These are phyloP conservation scores for Pachycephus smyrnensis DNA, from an alignment of 2,888 invertebrate genomes.

Conservation along the genomic window DNA sequence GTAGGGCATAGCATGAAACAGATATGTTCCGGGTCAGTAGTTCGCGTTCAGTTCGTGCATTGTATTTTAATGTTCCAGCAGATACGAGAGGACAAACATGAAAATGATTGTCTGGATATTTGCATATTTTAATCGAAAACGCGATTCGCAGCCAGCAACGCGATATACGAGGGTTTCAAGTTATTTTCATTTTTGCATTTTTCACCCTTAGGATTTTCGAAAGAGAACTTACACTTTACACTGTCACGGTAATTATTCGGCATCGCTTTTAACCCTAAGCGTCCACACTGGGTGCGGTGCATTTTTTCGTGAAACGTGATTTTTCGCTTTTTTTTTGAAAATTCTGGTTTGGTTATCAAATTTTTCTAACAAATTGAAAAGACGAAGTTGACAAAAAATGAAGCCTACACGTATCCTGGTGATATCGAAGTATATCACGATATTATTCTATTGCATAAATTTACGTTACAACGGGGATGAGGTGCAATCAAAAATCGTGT, in stretches of 20 bases:
- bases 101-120: slow-evolving; percentile 21
- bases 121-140: slow-evolving; percentile 25
- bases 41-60: slow-evolving; percentile 29
- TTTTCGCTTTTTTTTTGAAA: too few species aligned
- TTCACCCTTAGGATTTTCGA: not conserved
- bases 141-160: not conserved
- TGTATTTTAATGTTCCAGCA: slow-evolving; percentile 18
- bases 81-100: slow-evolving; percentile 25
- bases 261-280: not conserved
- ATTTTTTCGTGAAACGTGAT: too few species aligned
- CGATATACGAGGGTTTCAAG: not conserved
- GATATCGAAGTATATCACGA: too few species aligned
- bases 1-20: slow-evolving; percentile 15
- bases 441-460: too few species aligned
- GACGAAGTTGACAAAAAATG: too few species aligned
- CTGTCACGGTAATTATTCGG: not conserved
- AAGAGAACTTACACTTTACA: not conserved
- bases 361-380: too few species aligned
- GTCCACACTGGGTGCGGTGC: too few species aligned
- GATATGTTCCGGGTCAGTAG: slow-evolving; percentile 32
- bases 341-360: too few species aligned
- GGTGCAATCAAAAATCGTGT: too few species aligned
- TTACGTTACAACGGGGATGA: too few species aligned
- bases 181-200: not conserved
- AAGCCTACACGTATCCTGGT: too few species aligned